These are phyloP conservation scores for Ailuropoda melanoleuca DNA, from an alignment of 2,113 vertebrate species.

Conservation along the genomic window DNA sequence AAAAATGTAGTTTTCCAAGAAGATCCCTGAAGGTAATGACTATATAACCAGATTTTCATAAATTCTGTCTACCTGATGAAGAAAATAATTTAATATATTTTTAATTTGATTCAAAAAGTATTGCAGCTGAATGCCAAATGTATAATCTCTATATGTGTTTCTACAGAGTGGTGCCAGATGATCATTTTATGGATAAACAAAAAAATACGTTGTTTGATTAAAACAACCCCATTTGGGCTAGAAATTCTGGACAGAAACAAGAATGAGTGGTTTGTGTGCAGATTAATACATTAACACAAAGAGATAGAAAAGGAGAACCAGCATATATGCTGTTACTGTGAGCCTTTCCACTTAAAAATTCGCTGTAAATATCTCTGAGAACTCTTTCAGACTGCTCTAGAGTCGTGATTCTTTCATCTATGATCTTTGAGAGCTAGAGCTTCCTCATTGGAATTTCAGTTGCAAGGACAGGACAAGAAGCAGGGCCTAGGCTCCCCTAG, in stretches of 20 bases:
- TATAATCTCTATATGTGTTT: not conserved
- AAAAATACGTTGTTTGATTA: not conserved
- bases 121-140: not conserved
- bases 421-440: too few relatives aligned
- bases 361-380: not conserved
- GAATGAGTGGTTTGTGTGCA: not conserved
- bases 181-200: not conserved
- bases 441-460: not conserved
- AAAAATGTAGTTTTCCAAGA: not conserved
- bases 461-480: not conserved
- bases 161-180: not conserved
- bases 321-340: not conserved
- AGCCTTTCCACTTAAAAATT: not conserved
- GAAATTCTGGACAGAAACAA: not conserved
- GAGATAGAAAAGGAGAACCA: not conserved
- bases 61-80: not conserved
- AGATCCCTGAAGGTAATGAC: constrained; percentile 1
- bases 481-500: not conserved
- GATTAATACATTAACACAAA: not conserved
- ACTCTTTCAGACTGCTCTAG: not conserved
- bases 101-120: constrained; percentile 7
- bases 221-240: not conserved
- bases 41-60: constrained; percentile 38
- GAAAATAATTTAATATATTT: constrained; percentile 36
- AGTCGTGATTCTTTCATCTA: not conserved